Evolutionary conservation across 2,113 vertebrate species (phyloP), one percentile per base, ranked within the genome.

Genomic region (Hypocryptadius cinnamomeus): DNA sequence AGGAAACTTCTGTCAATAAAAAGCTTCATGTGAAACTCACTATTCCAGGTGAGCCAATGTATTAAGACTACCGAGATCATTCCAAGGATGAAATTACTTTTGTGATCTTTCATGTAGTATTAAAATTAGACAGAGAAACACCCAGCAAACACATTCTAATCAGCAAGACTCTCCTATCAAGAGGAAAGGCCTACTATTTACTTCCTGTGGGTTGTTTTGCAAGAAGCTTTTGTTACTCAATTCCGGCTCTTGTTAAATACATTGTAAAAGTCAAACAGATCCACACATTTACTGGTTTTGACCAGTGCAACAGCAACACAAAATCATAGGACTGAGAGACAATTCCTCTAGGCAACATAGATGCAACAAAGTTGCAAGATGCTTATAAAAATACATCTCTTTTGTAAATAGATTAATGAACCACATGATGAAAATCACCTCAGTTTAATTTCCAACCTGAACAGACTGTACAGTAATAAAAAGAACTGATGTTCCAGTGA

Each of bases 41-140:
- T 69, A 10, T 25, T 74, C 22, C 0, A 0, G 64, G 15, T 23
- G 3, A 92, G 33, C 8, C 40, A 24, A 73, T 6, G 4, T 17
- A 56, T 50, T 51, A 59, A 70, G 64, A 40, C 31, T 47, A 40
- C 6, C 18, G 16, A 76, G n/a, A 54, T 69, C 24, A 57, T 42
- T 69, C 37, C 40, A 33, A 85, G 37, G 31, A 61, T n/a, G 10
- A 59, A 71, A 51, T 31, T 48, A 57, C 15, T 90, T 85, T 39
- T 45, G 15, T 40, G 8, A 48, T 20, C 56, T 57, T 77, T 31
- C 59, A 6, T 2, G 6, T 6, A 57, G 14, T 23, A 72, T 57
- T 64, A 64, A 68, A 91, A 54, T 61, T 7, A 61, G 65, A 68
- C 17, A 59, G 33, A 72, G 69, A 30, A 79, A 87, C 24, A 72